Percentiles rank a stretch among this genome's conserved stretches.
Conservation (phyloP, 2,888 invertebrate species). For the Achlya flavicornis region DNA sequence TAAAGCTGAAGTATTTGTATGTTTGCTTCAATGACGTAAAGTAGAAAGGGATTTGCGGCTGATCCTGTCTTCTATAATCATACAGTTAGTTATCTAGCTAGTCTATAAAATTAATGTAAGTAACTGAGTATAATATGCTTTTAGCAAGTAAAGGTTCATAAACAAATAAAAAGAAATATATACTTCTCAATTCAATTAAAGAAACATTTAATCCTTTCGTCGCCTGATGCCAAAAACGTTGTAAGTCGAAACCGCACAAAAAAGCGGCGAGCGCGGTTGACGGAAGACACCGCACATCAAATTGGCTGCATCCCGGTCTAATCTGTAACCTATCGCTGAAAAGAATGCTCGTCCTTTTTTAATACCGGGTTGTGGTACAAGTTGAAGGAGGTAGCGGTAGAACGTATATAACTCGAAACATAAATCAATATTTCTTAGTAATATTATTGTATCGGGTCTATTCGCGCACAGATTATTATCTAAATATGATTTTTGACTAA, state of each 20-base stretch:
- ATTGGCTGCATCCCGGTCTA: constrained; percentile 73
- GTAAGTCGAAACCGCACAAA: constrained; percentile 54
- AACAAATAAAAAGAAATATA: background rate
- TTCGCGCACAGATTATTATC: too few species aligned
- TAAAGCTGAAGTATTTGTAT: too few species aligned
- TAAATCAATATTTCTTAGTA: too few species aligned
- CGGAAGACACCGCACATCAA: constrained; percentile 74
- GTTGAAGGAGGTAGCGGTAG: constrained; percentile 26
- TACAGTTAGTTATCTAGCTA: too few species aligned
- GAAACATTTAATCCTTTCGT: constrained; percentile 16
- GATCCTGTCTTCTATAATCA: too few species aligned
- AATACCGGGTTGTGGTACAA: constrained; percentile 53
- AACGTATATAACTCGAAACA: background rate
- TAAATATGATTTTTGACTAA: too few species aligned
- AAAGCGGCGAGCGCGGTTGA: constrained; percentile 52
- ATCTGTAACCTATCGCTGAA: constrained; percentile 81
- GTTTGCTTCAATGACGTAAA: too few species aligned
- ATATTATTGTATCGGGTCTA: too few species aligned
- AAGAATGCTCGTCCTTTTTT: constrained; percentile 74
- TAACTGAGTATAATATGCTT: background rate
- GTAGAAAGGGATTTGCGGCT: too few species aligned
- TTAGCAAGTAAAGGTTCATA: background rate
- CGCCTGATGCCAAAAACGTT: constrained; percentile 30
- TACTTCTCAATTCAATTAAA: background rate
- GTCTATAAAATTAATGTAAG: too few species aligned